Evolutionary conservation across 2,797 vertebrate genomes (phyloP).

Genomic region (Siniperca obscura): DNA sequence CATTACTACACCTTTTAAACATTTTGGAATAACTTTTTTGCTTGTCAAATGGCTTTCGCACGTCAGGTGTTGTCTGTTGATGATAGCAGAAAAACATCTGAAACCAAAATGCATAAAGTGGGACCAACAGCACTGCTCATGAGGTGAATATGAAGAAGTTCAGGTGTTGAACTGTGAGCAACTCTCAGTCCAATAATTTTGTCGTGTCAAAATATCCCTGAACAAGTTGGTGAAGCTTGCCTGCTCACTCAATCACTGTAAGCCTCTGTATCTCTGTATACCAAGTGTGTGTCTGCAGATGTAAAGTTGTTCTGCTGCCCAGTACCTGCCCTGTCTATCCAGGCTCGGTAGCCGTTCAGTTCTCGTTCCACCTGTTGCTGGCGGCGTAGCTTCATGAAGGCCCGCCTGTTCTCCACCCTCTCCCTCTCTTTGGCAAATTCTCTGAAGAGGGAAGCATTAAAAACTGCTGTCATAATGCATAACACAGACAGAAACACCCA

Average conservation of each 20-base stretch:
- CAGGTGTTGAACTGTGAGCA: background rate
- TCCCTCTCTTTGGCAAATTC: slow-evolving; percentile 99
- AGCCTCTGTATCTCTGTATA: background rate
- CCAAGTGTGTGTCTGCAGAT: slow-evolving; percentile 6
- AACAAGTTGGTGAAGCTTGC: background rate
- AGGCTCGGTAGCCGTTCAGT: slow-evolving; percentile 96
- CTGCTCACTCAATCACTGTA: background rate
- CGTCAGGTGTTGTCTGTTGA: background rate
- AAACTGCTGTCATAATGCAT: slow-evolving; percentile 19
- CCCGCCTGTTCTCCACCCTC: slow-evolving; percentile 96
- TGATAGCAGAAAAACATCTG: background rate
- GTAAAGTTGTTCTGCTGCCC: slow-evolving; percentile 48
- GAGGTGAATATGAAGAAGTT: background rate
- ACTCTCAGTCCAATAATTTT: background rate
- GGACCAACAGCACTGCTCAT: background rate
- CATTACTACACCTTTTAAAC: background rate
- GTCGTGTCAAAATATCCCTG: background rate
- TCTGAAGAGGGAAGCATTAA: slow-evolving; percentile 76
- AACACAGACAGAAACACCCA: background rate
- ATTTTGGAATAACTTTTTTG: background rate
- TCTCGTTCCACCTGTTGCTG: slow-evolving; percentile 99
- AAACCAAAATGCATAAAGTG: background rate
- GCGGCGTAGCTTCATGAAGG: slow-evolving; percentile 97
- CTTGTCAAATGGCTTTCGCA: background rate
- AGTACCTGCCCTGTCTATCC: slow-evolving; percentile 99